phyloP scores from a whole-genome alignment of 2,797 vertebrate species.

The Phrynocephalus guinanensis region DNA sequence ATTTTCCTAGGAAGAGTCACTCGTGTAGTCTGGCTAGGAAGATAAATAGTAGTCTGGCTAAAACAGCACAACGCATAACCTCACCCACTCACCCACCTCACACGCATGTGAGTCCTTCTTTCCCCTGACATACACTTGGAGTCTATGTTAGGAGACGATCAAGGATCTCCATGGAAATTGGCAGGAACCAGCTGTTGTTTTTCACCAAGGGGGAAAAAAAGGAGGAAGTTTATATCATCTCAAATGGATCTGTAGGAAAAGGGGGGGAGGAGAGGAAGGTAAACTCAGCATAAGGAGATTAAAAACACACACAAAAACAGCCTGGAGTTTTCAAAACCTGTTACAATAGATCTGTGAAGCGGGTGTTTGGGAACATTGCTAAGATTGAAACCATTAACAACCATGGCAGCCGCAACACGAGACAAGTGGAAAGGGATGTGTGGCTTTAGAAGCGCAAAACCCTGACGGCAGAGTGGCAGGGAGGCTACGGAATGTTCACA shows the following conservation, averaged over 20 bases:
- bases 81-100: too few species aligned
- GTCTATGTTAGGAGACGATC: background rate
- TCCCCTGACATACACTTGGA: conserved; percentile 4
- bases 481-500: background rate
- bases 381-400: too few species aligned
- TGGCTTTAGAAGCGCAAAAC: too few species aligned
- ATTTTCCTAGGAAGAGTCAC: too few species aligned
- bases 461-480: background rate
- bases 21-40: too few species aligned
- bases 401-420: background rate
- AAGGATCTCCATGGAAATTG: conserved; percentile 23
- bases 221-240: conserved; percentile 29
- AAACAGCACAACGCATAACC: too few species aligned
- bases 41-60: background rate
- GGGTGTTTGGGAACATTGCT: background rate
- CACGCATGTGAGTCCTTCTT: background rate
- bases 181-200: conserved; percentile 49
- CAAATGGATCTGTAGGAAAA: background rate
- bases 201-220: background rate
- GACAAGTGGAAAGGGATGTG: background rate
- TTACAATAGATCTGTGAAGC: accelerated
- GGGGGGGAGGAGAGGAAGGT: background rate
- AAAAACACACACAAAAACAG: background rate
- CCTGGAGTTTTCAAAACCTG: accelerated
- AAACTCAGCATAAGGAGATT: accelerated